Conservation (phyloP, 2,113 vertebrate genomes). For the Sus scrofa region DNA sequence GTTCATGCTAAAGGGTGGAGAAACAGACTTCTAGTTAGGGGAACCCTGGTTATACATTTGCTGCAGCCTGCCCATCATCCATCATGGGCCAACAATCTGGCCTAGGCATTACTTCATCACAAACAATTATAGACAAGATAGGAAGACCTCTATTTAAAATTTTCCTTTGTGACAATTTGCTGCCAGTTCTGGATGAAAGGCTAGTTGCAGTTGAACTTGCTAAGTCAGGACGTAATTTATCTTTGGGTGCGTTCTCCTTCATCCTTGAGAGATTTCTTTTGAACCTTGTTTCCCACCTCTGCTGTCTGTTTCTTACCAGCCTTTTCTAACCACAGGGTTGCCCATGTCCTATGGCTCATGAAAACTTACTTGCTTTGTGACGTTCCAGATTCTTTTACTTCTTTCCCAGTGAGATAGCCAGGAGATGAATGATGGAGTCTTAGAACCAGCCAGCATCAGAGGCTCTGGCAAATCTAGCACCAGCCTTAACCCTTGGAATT, state of each 20-base stretch:
- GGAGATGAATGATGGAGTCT: background rate
- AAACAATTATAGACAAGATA: background rate
- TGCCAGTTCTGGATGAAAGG: background rate
- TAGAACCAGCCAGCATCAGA: background rate
- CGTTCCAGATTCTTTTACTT: background rate
- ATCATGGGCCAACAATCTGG: background rate
- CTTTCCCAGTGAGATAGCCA: background rate
- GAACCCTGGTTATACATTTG: background rate
- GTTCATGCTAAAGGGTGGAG: conserved; percentile 32
- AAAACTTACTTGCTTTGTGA: background rate
- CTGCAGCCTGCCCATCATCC: background rate
- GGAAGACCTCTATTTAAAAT: background rate
- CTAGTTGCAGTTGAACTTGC: background rate
- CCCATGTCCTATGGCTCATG: fast-evolving
- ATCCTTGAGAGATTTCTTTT: background rate
- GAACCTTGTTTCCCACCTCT: too few relatives aligned
- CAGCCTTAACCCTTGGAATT: background rate
- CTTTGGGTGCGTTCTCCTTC: background rate
- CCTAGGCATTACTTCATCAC: background rate
- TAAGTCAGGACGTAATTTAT: background rate
- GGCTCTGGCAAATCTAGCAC: background rate
- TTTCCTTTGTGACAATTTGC: background rate
- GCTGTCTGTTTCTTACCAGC: fast-evolving
- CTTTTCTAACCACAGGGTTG: background rate
- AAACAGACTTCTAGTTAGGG: conserved; percentile 58